Evolutionary conservation across 2,113 vertebrate genomes (phyloP), one percentile per base, ranked within the genome.

Genomic region (Scytalopus superciliaris): DNA sequence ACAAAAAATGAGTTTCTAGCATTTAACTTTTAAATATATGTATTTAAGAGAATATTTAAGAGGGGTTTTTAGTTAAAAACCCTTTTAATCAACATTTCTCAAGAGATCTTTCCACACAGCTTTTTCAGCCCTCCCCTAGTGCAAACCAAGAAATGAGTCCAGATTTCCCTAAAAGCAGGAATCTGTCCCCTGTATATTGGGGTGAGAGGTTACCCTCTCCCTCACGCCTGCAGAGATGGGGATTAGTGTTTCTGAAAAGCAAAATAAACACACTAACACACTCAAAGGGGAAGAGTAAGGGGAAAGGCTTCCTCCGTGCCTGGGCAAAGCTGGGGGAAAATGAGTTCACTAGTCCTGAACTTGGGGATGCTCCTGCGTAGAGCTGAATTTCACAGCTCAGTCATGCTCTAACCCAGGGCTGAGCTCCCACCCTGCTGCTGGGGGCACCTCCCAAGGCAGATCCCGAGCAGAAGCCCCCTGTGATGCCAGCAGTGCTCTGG

Each of bases 181-280:
- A 7, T 62, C 70, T 62, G 35, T 66, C 30, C 42, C 35, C 33
- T 0, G 0, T 13, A 24, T 12, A 4, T 28, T 19, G 30, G 45
- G 27, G 62, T 44, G 69, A n/a, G 13, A 35, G 18, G 21, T 35
- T 40, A 45, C 40, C 23, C 25, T 49, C 17, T 67, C 37, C 31
- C 27, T 6, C 2, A 0, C 0, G 1, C 30, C 53, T 40, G 7
- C 53, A 69, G 35, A 47, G 80, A 50, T 12, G 10, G 76, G 82
- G 84, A 94, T 22, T 73, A 97, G 70, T 63, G 85, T 89, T 96
- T 96, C n/a, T 25, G 90, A 84, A 90, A 96, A 92, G 74, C 49
- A 79, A 87, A 96, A 96, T 66, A 73, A 96, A 96, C 96, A 86
- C 31, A 57, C 30, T 9, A 6, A 85, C 28, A 55, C 50, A 52